Base-by-base conservation (phyloP, 30 jellyfish, hydroid and myxozoan genomes). In the Turritopsis rubra region DNA sequence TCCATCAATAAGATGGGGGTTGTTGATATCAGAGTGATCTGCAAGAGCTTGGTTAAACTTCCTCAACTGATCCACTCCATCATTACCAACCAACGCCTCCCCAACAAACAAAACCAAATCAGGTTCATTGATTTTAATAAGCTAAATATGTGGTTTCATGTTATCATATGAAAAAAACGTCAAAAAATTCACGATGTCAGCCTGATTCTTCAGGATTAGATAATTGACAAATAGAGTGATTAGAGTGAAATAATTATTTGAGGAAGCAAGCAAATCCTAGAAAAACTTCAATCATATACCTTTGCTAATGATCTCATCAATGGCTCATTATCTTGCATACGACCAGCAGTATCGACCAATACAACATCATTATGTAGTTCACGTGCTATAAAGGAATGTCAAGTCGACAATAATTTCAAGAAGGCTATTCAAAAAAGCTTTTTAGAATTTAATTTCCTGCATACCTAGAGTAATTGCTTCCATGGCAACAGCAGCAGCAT, bases 291-390 rank as follows among this genome's bases (percentile, higher is more conserved):
- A 79, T 19, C 21, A 75, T 31, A n/a, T 87, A 95, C 99, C 97
- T 95, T 95, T 23, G 99, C 96, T n/a, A 95, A 92, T 8, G 99
- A 95, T 26, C 99, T 81, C 99, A 95, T 95, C 83, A 95, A 86
- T 1, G 99, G 99, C 84, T 90, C 99, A 80, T 95, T 95, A 85
- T 95, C 96, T 84, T 95, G 99, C 99, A 95, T 95, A 29, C 99
- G 88, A 21, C 99, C 99, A 28, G 99, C 99, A 0, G 99, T 95
- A 72, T 95, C 99, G 25, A 95, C 97, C 66, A 95, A 87, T 7
- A 95, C 99, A 79, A 89, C 99, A 79, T 90, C 96, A 72, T 73
- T 70, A 27, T 88, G 80, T 52, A 88, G 96, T 28, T 88, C 97
- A 41, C 88, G 96, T 30, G 97, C 97, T 95, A 73, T 8, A 75